These are phyloP conservation scores for Tenthredo scrophulariae DNA, from an alignment of 2,888 invertebrate genomes.

Conservation along the genomic window DNA sequence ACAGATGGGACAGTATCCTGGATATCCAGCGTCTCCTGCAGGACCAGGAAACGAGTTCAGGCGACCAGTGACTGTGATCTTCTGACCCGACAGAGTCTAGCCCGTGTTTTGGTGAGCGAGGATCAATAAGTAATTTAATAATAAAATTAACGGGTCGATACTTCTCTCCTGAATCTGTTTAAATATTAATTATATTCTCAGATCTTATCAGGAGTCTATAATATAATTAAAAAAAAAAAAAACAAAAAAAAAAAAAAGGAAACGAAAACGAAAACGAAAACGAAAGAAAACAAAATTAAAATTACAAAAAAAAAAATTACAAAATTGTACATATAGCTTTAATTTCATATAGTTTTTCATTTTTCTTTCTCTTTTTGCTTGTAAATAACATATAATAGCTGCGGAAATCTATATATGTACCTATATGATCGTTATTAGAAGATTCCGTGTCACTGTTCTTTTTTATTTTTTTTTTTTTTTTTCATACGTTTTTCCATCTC, in stretches of 20 bases:
- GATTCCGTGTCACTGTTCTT: not conserved
- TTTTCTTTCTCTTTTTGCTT: not conserved
- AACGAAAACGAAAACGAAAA: not conserved
- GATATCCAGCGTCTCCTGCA: slow-evolving; percentile 80
- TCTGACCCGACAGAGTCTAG: slow-evolving; percentile 86
- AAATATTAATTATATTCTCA: not conserved
- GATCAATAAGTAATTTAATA: slow-evolving; percentile 3
- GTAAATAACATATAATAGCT: not conserved
- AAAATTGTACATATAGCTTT: not conserved
- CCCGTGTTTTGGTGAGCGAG: slow-evolving; percentile 55
- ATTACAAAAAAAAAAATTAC: not conserved
- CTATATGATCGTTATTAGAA: not conserved
- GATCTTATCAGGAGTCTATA: not conserved
- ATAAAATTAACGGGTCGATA: not conserved
- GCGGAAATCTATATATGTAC: not conserved
- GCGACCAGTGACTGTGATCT: slow-evolving; percentile 88
- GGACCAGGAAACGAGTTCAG: slow-evolving; percentile 85
- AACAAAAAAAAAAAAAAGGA: not conserved
- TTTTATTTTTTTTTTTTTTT: not conserved
- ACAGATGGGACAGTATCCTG: slow-evolving; percentile 85
- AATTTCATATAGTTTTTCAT: not conserved
- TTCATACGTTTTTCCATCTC: not conserved
- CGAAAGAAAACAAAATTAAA: not conserved
- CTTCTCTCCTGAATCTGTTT: not conserved
- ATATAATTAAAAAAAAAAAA: not conserved